Evolutionary conservation across 2,113 vertebrate species (phyloP), one percentile per base, ranked within the genome.

Genomic region (Nothobranchius kuhntae): DNA sequence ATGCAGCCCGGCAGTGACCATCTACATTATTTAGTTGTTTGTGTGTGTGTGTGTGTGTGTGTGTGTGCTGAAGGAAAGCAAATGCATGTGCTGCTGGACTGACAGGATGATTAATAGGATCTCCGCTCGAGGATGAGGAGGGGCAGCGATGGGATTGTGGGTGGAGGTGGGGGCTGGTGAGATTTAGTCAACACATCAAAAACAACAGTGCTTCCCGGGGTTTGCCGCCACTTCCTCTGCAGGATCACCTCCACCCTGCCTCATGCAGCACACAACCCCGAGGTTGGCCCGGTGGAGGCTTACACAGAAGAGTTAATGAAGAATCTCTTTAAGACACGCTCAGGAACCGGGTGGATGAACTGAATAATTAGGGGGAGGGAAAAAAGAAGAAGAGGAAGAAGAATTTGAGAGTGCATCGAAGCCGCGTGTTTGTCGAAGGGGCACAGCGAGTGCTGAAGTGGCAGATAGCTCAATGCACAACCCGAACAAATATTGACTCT

Each of bases 101-200:
- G 85, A 90, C 86, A 87, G 89, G 65, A 87, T 87, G 86, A 92
- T 90, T 90, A 88, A 86, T 83, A 85, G 79, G 56, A 77, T 81
- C 80, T 86, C 76, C 42, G 77, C 52, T 61, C 24, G 46, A 40
- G 74, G 26, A 54, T 44, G 80, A 47, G 40, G 66, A 44, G 13
- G 24, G 44, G 70, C 38, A 12, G 15, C 71, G 77, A 61, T 53
- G 65, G 59, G 54, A 64, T 55, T 47, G 58, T 62, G 63, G 67
- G 62, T 79, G 55, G 65, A 73, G 64, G 58, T 60, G 84, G 78
- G 77, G 58, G 68, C 62, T 85, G 87, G 84, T 45, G 66, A 67
- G 65, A 77, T 73, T 78, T 83, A 53, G 30, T 70, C 77, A 80
- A 73, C 74, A 89, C 87, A 91, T 91, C 87, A 91, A 92, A 90